phyloP scores from a whole-genome alignment of 2,888 invertebrate genomes.

The Augiades crinisus region DNA sequence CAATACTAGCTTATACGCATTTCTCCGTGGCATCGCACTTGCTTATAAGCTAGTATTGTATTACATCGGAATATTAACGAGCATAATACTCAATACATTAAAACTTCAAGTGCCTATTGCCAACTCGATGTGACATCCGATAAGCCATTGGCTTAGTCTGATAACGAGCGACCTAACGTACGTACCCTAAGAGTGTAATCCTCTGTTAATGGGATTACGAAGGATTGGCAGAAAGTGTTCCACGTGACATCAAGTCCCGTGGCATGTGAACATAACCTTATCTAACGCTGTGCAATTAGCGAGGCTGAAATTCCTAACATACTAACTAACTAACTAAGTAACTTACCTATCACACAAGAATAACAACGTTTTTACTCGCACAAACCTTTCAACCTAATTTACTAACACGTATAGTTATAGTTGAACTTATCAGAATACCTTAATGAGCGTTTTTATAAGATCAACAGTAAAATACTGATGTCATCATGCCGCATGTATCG shows the following conservation, averaged over 20 bases:
- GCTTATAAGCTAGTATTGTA: too few species aligned
- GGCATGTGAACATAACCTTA: slow-evolving; percentile 13
- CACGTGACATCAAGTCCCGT: slow-evolving; percentile 14
- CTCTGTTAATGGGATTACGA: slow-evolving; percentile 23
- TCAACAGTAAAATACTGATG: too few species aligned
- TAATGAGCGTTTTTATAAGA: too few species aligned
- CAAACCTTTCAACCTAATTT: not conserved
- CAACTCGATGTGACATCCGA: slow-evolving; percentile 1
- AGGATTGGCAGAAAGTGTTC: slow-evolving; percentile 22
- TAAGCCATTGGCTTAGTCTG: slow-evolving; percentile 24
- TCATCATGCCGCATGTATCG: too few species aligned
- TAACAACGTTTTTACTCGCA: not conserved
- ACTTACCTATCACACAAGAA: not conserved
- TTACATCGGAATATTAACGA: too few species aligned
- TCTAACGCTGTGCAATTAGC: slow-evolving; percentile 5
- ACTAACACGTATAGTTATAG: too few species aligned
- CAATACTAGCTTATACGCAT: too few species aligned
- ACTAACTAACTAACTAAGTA: too few species aligned
- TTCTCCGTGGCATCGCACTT: too few species aligned
- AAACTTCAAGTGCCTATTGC: slow-evolving; percentile 5
- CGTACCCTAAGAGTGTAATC: slow-evolving; percentile 25
- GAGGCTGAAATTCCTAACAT: not conserved
- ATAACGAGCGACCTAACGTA: slow-evolving; percentile 22
- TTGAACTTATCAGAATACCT: too few species aligned
- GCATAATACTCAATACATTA: not conserved